Evolutionary conservation across 1,140 invertebrate genomes (phyloP).

Genomic region (Amyelois transitella): DNA sequence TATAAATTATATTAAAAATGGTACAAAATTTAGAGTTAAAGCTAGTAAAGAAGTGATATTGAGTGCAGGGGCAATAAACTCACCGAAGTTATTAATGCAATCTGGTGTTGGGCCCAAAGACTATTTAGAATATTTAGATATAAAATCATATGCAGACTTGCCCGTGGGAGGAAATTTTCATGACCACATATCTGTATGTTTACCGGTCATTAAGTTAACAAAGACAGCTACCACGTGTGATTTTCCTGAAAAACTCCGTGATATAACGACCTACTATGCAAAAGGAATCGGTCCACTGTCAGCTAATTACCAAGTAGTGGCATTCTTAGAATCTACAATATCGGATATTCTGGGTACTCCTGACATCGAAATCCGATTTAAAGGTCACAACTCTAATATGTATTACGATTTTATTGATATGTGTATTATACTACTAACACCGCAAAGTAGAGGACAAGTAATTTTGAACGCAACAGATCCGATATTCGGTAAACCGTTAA

Average conservation of each 20-base stretch:
- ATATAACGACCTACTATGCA: constrained; percentile 73
- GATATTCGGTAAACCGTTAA: constrained; percentile 78
- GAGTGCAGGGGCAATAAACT: constrained; percentile 74
- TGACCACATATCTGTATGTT: constrained; percentile 76
- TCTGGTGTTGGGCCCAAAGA: constrained; percentile 68
- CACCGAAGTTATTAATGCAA: constrained; percentile 74
- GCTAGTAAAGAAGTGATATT: constrained; percentile 75
- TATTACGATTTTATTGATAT: constrained; percentile 77
- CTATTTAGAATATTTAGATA: constrained; percentile 68
- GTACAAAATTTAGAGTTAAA: constrained; percentile 42
- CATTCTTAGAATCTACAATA: constrained; percentile 76
- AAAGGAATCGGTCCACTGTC: constrained; percentile 75
- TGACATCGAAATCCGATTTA: constrained; percentile 76
- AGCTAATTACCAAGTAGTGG: constrained; percentile 77
- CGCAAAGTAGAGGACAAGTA: constrained; percentile 82
- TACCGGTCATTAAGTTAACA: constrained; percentile 73
- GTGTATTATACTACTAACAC: constrained; percentile 81
- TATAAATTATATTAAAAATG: constrained; percentile 57
- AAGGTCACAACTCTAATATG: constrained; percentile 75
- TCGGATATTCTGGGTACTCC: constrained; percentile 73
- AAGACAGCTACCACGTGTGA: constrained; percentile 74
- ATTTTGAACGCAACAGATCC: constrained; percentile 82
- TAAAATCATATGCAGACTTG: constrained; percentile 75
- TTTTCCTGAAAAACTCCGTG: constrained; percentile 66
- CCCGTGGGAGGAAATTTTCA: constrained; percentile 86